phyloP scores from a whole-genome alignment of 2,797 vertebrate species.

The Sebastes flavidus region DNA sequence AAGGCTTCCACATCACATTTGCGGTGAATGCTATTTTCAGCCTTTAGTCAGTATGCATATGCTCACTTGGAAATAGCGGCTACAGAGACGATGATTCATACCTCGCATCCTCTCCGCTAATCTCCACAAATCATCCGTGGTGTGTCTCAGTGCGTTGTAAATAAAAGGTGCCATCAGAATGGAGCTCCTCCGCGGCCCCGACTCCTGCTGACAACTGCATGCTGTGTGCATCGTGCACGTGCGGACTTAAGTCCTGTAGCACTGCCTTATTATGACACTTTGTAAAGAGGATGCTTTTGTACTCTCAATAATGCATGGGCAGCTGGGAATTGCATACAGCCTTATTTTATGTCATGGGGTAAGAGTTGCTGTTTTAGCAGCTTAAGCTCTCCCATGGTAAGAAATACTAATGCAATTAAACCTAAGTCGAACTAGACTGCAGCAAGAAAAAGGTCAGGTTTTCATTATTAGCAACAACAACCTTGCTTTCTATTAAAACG shows the following conservation, averaged over 20 bases:
- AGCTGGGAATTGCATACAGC: slow-evolving; percentile 68
- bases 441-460: slow-evolving; percentile 67
- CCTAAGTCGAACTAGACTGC: slow-evolving; percentile 52
- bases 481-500: slow-evolving; percentile 44
- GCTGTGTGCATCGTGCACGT: slow-evolving; percentile 51
- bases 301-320: slow-evolving; percentile 79
- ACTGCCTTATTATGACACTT: slow-evolving; percentile 81
- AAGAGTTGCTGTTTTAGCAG: slow-evolving; percentile 71
- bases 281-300: slow-evolving; percentile 79
- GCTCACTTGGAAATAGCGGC: slow-evolving; percentile 52
- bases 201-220: slow-evolving; percentile 59
- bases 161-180: slow-evolving; percentile 60
- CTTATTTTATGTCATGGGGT: slow-evolving; percentile 73
- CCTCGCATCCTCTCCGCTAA: slow-evolving; percentile 61
- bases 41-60: slow-evolving; percentile 57
- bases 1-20: slow-evolving; percentile 47
- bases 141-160: slow-evolving; percentile 59
- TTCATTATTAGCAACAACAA: slow-evolving; percentile 71
- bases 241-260: slow-evolving; percentile 70
- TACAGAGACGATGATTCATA: slow-evolving; percentile 61
- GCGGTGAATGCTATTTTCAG: slow-evolving; percentile 57
- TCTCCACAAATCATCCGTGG: slow-evolving; percentile 70
- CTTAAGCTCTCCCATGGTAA: slow-evolving; percentile 48
- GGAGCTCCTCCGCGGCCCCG: slow-evolving; percentile 42
- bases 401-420: slow-evolving; percentile 80